Evolutionary conservation across 2,888 invertebrate genomes (phyloP).

Genomic region (Cerceris ruficornis): DNA sequence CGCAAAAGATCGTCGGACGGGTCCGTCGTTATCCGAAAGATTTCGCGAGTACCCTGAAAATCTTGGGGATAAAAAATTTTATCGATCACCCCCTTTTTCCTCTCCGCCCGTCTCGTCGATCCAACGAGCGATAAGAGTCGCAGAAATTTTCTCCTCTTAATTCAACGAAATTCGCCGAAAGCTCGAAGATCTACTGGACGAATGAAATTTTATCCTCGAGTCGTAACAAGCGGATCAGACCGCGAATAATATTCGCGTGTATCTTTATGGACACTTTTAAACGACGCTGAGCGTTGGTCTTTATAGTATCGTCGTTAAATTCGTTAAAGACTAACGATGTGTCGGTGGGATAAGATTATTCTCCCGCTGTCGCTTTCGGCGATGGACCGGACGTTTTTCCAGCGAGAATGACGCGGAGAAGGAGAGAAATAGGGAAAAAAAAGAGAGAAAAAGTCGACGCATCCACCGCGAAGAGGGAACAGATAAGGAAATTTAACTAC

Average conservation of each 20-base stretch:
- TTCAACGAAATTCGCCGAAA: constrained; percentile 30
- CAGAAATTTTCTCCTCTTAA: constrained; percentile 31
- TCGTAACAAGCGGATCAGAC: constrained; percentile 47
- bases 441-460: too few species aligned
- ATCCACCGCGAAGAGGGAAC: not conserved
- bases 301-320: constrained; percentile 63
- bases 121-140: not conserved
- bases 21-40: constrained; percentile 19
- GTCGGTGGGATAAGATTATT: constrained; percentile 60
- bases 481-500: not conserved
- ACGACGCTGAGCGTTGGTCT: constrained; percentile 49
- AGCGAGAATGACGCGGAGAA: not conserved
- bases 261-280: constrained; percentile 60
- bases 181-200: constrained; percentile 2
- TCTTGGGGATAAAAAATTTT: not conserved
- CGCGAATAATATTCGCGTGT: constrained; percentile 51
- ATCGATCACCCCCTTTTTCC: not conserved
- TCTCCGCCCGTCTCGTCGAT: not conserved
- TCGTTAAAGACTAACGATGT: constrained; percentile 58
- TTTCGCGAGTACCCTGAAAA: constrained; percentile 4
- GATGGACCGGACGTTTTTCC: not conserved
- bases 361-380: not conserved
- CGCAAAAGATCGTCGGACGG: not conserved
- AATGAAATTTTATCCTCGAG: constrained; percentile 35
- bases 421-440: not conserved